Percentiles rank a stretch among this genome's conserved stretches.
Evolutionary conservation across 1,140 invertebrate genomes (phyloP).

Genomic region (Brachionus plicatilis): DNA sequence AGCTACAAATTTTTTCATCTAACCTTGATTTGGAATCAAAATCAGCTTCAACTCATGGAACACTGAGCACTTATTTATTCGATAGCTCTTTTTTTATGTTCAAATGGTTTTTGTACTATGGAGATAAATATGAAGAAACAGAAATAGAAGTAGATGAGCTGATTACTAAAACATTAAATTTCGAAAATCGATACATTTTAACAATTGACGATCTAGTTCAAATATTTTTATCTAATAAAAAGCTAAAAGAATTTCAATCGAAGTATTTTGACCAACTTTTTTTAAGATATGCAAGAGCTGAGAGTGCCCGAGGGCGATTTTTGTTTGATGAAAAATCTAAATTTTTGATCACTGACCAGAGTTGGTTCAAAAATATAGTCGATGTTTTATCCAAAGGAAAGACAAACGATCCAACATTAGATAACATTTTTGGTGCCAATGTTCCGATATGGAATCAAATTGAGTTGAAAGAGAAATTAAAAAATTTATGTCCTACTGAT

Average conservation of each 20-base stretch:
- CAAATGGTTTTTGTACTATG: background rate
- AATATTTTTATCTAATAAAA: background rate
- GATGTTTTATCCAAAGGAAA: background rate
- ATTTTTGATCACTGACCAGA: background rate
- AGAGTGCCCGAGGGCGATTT: background rate
- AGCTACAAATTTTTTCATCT: background rate
- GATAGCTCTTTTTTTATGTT: slow-evolving; percentile 5
- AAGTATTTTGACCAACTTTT: background rate
- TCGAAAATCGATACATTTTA: background rate
- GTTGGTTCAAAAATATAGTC: background rate
- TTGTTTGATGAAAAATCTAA: background rate
- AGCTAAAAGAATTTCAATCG: background rate
- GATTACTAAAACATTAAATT: background rate
- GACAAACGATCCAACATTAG: background rate
- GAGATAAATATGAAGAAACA: background rate
- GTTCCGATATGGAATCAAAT: background rate
- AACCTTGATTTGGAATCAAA: background rate
- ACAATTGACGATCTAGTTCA: background rate
- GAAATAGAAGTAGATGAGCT: slow-evolving; percentile 5
- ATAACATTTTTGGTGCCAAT: background rate
- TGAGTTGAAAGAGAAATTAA: background rate
- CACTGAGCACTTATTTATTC: background rate
- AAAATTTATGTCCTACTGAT: background rate
- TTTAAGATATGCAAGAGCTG: background rate
- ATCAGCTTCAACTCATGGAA: background rate